Percentiles rank a stretch among this genome's conserved stretches.
Evolutionary conservation across 2,113 vertebrate species (phyloP).

Genomic region (Gallinago undulata): DNA sequence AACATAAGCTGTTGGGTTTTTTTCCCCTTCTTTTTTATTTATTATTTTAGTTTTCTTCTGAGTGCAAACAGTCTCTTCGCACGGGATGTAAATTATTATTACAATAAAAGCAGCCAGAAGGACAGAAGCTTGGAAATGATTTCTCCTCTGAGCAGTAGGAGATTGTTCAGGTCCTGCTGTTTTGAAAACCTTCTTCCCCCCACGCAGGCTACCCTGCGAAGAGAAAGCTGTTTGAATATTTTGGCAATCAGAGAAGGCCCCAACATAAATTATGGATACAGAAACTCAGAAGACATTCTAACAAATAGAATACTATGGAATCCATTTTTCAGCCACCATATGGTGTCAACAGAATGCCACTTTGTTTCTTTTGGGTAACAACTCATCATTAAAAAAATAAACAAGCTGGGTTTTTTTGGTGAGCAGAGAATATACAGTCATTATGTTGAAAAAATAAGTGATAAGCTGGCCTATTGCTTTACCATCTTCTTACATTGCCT

Average conservation of each 20-base stretch:
- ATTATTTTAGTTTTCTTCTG: constrained; percentile 45
- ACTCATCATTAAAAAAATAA: constrained; percentile 76
- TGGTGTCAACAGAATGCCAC: constrained; percentile 80
- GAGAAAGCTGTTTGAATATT: constrained; percentile 79
- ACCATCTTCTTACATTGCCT: not conserved
- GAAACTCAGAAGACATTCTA: constrained; percentile 75
- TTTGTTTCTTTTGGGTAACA: constrained; percentile 76
- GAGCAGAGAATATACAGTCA: constrained; percentile 48
- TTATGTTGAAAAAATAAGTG: constrained; percentile 67
- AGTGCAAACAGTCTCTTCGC: constrained; percentile 70
- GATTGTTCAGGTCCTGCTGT: constrained; percentile 78
- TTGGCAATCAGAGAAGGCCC: constrained; percentile 74
- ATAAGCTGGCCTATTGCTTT: constrained; percentile 60
- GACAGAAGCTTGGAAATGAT: constrained; percentile 80
- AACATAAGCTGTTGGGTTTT: constrained; percentile 50
- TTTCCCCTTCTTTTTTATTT: not conserved
- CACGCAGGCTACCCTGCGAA: constrained; percentile 71
- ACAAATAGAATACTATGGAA: constrained; percentile 76
- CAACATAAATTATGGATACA: constrained; percentile 79
- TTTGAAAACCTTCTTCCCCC: constrained; percentile 76
- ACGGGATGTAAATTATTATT: constrained; percentile 77
- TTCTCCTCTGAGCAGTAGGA: constrained; percentile 76
- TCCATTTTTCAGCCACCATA: constrained; percentile 78
- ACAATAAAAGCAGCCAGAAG: constrained; percentile 78
- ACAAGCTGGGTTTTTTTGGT: constrained; percentile 52